Evolutionary conservation across 1,140 invertebrate genomes (phyloP), one percentile per base, ranked within the genome.

Genomic region (Cataglyphis hispanica): DNA sequence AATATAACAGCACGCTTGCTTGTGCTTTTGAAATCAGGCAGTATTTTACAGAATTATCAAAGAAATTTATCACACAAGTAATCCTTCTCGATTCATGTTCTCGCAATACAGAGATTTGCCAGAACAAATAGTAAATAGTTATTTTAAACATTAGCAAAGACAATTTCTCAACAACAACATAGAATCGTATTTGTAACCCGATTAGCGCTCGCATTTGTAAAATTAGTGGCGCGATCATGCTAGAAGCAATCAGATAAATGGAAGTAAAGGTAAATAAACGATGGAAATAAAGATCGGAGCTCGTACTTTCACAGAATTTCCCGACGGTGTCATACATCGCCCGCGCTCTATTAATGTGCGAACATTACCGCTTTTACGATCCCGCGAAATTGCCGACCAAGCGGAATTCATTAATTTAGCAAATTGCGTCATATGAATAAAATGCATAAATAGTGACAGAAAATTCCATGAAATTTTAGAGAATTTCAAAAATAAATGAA

Each of bases 401-500:
- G 66, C 78, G 78, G 78, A 83, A 83, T 83, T 83, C 19, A 60
- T 37, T 74, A 83, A 83, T 83, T 74, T 10, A 83, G 67, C 37
- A 8, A 74, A 83, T 83, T 25, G 72, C 40, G 3, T 7, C 37
- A 31, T 7, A 8, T 25, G 16, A 10, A 8, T 16, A 1, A 53
- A 69, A 56, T 31, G n/a, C 6, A 31, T 34, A 74, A 31, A 6
- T 83, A 74, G 16, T 25, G 5, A 27, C n/a, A 27, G 37, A 69
- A 56, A 27, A 16, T 69, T 31, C 19, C 46, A 66, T 7, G 3
- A 50, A 53, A 80, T 11, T 31, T 50, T 64, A 43, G 37, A 31
- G n/a, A 76, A 43, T 76, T n/a, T 37, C 8, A 40, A 8, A 37
- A 76, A 60, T 11, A 16, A 27, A 61, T 25, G 25, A 13, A 31